These are phyloP conservation scores for Molossus molossus DNA, from an alignment of 2,797 vertebrate species.

Conservation along the genomic window DNA sequence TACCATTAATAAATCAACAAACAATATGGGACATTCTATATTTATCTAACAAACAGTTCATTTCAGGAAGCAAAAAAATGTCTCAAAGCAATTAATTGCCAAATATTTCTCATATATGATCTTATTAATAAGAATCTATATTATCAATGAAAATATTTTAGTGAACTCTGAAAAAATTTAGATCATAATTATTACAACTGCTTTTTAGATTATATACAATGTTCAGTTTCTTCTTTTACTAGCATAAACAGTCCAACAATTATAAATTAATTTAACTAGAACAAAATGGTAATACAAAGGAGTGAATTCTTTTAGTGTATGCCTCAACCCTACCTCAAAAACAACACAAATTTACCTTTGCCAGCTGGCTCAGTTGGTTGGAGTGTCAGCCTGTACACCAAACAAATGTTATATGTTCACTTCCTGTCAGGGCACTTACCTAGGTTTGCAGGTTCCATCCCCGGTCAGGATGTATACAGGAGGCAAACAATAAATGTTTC, in stretches of 20 bases:
- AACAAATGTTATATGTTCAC: too few species aligned
- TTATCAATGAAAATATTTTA: background rate
- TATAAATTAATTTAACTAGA: conserved; percentile 10
- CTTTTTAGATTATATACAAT: background rate
- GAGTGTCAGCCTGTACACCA: too few species aligned
- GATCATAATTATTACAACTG: background rate
- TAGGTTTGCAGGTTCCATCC: too few species aligned
- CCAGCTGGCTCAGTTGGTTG: background rate
- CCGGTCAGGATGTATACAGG: too few species aligned
- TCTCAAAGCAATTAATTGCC: background rate
- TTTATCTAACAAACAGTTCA: background rate
- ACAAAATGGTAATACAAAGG: conserved; percentile 8
- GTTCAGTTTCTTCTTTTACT: background rate
- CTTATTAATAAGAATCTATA: background rate
- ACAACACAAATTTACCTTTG: background rate
- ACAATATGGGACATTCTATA: too few species aligned
- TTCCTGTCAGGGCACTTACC: too few species aligned
- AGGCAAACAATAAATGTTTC: too few species aligned
- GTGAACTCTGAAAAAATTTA: background rate
- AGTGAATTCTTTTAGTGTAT: conserved; percentile 27
- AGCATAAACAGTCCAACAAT: background rate
- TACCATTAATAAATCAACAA: too few species aligned
- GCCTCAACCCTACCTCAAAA: background rate
- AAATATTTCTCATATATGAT: background rate
- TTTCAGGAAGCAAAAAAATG: conserved; percentile 60